Percentiles rank a stretch among this genome's conserved stretches.
Evolutionary conservation across 2,113 vertebrate genomes (phyloP).

Genomic region (Nibea coibor): DNA sequence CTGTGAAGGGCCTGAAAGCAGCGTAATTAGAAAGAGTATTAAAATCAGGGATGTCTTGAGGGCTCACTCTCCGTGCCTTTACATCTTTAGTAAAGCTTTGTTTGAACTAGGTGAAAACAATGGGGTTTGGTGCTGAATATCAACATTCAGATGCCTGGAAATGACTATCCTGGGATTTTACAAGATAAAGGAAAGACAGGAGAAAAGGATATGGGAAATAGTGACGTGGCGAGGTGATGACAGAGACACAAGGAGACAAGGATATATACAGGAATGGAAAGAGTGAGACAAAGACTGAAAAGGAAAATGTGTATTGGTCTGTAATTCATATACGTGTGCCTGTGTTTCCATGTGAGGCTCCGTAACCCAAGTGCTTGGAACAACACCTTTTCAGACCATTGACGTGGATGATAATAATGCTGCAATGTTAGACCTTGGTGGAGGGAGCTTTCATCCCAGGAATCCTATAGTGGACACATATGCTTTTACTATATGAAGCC

Average conservation of each 20-base stretch:
- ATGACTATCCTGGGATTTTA: neutral
- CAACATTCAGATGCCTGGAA: neutral
- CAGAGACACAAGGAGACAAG: slow-evolving; percentile 4
- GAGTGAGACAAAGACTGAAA: slow-evolving; percentile 9
- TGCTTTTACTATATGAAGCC: slow-evolving; percentile 69
- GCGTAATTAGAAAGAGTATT: neutral
- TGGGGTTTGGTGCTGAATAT: neutral
- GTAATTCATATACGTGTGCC: slow-evolving; percentile 5
- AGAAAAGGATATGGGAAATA: slow-evolving; percentile 5
- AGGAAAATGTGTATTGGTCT: neutral
- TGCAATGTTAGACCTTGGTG: slow-evolving; percentile 49
- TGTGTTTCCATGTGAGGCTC: slow-evolving; percentile 22
- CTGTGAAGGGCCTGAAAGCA: neutral
- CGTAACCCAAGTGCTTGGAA: slow-evolving; percentile 65
- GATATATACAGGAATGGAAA: slow-evolving; percentile 12
- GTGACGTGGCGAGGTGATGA: neutral
- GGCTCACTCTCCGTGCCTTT: neutral
- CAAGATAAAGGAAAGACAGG: neutral
- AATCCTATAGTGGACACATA: slow-evolving; percentile 69
- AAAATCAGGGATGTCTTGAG: slow-evolving; percentile 13
- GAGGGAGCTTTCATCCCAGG: slow-evolving; percentile 64
- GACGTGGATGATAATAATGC: slow-evolving; percentile 63
- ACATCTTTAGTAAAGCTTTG: neutral
- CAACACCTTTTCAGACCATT: slow-evolving; percentile 65
- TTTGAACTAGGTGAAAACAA: neutral